Evolutionary conservation across 2,888 invertebrate species (phyloP).

Genomic region (Lycia hirtaria): DNA sequence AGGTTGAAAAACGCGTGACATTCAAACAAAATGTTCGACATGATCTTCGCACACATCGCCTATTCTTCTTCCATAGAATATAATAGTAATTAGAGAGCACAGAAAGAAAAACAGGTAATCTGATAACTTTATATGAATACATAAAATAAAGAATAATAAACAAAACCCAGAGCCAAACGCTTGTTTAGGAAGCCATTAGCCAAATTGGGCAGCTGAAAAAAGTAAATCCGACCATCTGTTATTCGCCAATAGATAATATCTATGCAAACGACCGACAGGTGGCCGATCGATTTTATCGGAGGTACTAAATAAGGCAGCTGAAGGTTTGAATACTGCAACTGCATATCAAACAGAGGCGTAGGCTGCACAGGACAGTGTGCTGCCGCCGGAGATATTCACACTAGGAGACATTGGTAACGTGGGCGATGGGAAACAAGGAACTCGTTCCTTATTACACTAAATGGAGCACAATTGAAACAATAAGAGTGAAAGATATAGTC

Average conservation of each 20-base stretch:
- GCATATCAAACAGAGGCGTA: conserved; percentile 68
- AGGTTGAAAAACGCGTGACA: too few relatives aligned
- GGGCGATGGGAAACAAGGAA: conserved; percentile 48
- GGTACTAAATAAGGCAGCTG: conserved; percentile 56
- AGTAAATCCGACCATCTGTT: conserved; percentile 46
- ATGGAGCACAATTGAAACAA: conserved; percentile 45
- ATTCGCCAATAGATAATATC: conserved; percentile 50
- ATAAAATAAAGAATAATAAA: background rate
- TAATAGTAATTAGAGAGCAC: too few relatives aligned
- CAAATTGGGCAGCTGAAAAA: conserved; percentile 56
- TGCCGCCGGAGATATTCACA: conserved; percentile 38
- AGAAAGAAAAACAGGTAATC: too few relatives aligned
- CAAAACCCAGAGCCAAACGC: background rate
- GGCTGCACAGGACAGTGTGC: conserved; percentile 52
- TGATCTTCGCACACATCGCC: too few relatives aligned
- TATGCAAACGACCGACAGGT: conserved; percentile 39
- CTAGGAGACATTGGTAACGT: conserved; percentile 45
- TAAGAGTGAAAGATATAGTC: conserved; percentile 7
- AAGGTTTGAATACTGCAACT: conserved; percentile 63
- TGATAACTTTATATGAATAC: background rate
- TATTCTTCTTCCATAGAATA: background rate
- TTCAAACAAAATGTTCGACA: too few relatives aligned
- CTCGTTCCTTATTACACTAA: conserved; percentile 42
- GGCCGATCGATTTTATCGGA: conserved; percentile 49
- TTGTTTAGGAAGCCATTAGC: conserved; percentile 10